These are phyloP conservation scores for Nibea coibor DNA, from an alignment of 2,113 vertebrate species.

Conservation along the genomic window DNA sequence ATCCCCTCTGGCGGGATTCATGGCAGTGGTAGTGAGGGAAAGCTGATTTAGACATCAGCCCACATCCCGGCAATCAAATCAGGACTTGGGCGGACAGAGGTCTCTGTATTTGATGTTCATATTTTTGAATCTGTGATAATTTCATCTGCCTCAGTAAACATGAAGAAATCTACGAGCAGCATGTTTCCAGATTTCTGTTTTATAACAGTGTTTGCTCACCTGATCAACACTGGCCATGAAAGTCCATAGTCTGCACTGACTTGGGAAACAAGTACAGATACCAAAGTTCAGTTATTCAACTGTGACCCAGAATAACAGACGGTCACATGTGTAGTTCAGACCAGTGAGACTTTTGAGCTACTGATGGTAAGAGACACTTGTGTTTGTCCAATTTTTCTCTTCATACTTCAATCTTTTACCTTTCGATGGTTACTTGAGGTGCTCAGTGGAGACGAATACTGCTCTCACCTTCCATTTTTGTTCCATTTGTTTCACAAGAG, in stretches of 20 bases:
- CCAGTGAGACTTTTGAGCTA: not conserved
- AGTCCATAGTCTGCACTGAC: constrained; percentile 59
- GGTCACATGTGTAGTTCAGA: constrained; percentile 28
- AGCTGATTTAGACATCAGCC: constrained; percentile 68
- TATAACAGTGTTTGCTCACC: constrained; percentile 23
- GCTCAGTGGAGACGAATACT: constrained; percentile 1
- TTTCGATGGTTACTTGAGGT: not conserved
- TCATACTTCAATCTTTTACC: not conserved
- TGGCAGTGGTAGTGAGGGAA: constrained; percentile 38
- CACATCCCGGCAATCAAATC: constrained; percentile 62
- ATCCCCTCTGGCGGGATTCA: constrained; percentile 56
- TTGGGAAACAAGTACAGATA: constrained; percentile 42
- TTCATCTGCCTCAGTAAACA: not conserved
- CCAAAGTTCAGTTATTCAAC: constrained; percentile 51
- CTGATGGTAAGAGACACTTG: constrained; percentile 2
- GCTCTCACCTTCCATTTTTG: constrained; percentile 19
- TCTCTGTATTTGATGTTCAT: not conserved
- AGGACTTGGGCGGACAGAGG: constrained; percentile 12
- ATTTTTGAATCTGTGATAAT: constrained; percentile 6
- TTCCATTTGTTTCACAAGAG: constrained; percentile 35
- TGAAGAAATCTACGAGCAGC: constrained; percentile 1
- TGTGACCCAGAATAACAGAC: constrained; percentile 51
- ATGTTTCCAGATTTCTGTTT: constrained; percentile 25
- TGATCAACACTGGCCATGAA: not conserved
- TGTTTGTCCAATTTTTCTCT: constrained; percentile 4